These are phyloP conservation scores for Echeneis naucrates DNA, from an alignment of 2,797 vertebrate species.

Conservation along the genomic window DNA sequence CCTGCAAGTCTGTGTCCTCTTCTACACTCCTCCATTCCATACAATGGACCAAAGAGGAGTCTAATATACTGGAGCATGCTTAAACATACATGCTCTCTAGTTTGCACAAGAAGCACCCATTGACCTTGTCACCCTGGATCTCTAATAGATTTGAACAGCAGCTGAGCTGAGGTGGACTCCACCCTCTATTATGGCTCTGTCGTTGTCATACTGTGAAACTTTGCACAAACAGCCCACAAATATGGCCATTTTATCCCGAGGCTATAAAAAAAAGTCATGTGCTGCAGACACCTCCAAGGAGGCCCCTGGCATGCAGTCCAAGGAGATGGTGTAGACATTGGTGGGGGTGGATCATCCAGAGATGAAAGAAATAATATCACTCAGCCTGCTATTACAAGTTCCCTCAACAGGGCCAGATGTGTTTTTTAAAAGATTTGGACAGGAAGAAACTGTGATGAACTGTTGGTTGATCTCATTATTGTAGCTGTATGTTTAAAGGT, in stretches of 20 bases:
- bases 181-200: slow-evolving; percentile 17
- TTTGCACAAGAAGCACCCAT: slow-evolving; percentile 34
- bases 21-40: slow-evolving; percentile 44
- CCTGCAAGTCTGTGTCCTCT: slow-evolving; percentile 53
- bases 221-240: slow-evolving; percentile 45
- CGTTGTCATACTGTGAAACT: slow-evolving; percentile 24
- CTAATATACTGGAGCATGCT: slow-evolving; percentile 26
- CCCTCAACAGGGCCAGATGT: slow-evolving; percentile 25
- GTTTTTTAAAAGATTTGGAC: slow-evolving; percentile 32
- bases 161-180: slow-evolving; percentile 7
- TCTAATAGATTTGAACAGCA: slow-evolving; percentile 35
- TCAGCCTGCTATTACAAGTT: slow-evolving; percentile 45
- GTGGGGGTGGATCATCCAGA: slow-evolving; percentile 36
- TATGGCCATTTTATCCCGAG: slow-evolving; percentile 38
- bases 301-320: slow-evolving; percentile 18
- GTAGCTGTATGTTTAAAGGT: slow-evolving; percentile 53
- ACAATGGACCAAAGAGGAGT: slow-evolving; percentile 26
- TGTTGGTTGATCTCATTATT: slow-evolving; percentile 35
- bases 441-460: slow-evolving; percentile 30
- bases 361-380: slow-evolving; percentile 55
- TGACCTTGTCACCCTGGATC: slow-evolving; percentile 35
- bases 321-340: slow-evolving; percentile 25
- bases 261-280: slow-evolving; percentile 55
- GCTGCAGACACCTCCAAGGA: slow-evolving; percentile 61
- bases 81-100: slow-evolving; percentile 38